Evolutionary conservation across 2,797 vertebrate species (phyloP).

Genomic region (Fistularia tabacaria): DNA sequence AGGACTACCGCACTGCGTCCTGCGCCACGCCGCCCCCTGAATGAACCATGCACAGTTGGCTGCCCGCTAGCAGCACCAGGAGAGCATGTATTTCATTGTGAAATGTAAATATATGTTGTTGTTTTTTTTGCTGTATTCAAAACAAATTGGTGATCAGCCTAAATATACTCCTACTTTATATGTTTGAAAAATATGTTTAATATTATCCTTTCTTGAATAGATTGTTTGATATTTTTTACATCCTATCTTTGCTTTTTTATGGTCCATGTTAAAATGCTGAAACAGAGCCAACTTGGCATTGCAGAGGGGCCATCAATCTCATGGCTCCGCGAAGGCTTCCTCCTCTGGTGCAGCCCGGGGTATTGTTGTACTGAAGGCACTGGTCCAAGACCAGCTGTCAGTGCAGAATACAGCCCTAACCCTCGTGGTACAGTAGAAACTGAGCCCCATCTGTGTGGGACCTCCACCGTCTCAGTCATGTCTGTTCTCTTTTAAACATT

Average conservation of each 20-base stretch:
- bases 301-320: conserved; percentile 36
- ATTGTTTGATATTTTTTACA: not conserved
- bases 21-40: no score
- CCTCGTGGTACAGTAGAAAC: conserved; percentile 26
- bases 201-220: not conserved
- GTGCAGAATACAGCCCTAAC: conserved; percentile 41
- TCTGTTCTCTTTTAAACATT: conserved; percentile 14
- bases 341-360: conserved; percentile 26
- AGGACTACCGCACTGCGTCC: no score
- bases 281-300: conserved; percentile 32
- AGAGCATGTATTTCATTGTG: no score
- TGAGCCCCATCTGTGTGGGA: conserved; percentile 37
- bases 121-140: no score
- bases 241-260: not conserved
- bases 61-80: no score
- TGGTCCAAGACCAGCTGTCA: conserved; percentile 50
- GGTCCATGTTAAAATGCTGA: conserved; percentile 33
- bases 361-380: conserved; percentile 37
- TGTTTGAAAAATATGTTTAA: not conserved
- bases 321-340: conserved; percentile 16
- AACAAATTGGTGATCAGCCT: no score
- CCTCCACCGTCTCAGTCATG: not conserved
- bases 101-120: no score
- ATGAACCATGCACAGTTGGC: no score
- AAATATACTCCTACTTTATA: no score